Base-by-base conservation (phyloP, 2,797 vertebrate genomes). In the Xenentodon cancila region DNA sequence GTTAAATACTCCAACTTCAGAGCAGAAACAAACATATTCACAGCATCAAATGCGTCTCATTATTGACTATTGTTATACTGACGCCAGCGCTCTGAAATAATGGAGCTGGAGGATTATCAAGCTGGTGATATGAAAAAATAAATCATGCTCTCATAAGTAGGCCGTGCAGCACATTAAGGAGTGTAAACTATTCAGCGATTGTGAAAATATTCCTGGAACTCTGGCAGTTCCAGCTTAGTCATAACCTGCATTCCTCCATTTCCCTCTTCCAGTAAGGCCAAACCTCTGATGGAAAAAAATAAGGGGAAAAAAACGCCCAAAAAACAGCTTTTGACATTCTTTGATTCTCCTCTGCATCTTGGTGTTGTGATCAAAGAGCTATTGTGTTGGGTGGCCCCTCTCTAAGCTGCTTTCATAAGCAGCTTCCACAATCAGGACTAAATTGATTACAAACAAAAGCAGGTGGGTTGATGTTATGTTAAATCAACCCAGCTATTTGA, bases 361-460 rank as follows among this genome's bases (percentile, higher is more conserved):
- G 18, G 45, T 27, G 59, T 64, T 57, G 1, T 44, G 58, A 73
- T 81, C 80, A 82, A 79, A 79, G 75, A 54, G 61, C 64, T 30
- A 66, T 79, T 88, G 79, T 84, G 62, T 56, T 64, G 40, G 44
- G 55, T 59, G 71, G 68, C 3, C 30, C 30, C 30, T 8, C 51
- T 43, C 25, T 85, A 84, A 85, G 83, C 84, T 58, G 80, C 89
- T 86, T 86, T 50, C 20, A 56, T 53, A 63, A 79, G 73, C 48
- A 65, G 60, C 84, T 62, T 81, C 68, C 59, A 60, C 73, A 72
- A 64, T 66, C 71, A 68, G 50, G 56, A 17, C 2, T 79, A 77
- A 84, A 82, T 81, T 84, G 86, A 89, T 85, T 80, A 84, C 74
- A 82, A 89, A 89, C 85, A 87, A 82, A 69, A 64, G 79, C 53